Base-by-base conservation (phyloP, 2,797 vertebrate genomes). In the Cheracebus regulus region DNA sequence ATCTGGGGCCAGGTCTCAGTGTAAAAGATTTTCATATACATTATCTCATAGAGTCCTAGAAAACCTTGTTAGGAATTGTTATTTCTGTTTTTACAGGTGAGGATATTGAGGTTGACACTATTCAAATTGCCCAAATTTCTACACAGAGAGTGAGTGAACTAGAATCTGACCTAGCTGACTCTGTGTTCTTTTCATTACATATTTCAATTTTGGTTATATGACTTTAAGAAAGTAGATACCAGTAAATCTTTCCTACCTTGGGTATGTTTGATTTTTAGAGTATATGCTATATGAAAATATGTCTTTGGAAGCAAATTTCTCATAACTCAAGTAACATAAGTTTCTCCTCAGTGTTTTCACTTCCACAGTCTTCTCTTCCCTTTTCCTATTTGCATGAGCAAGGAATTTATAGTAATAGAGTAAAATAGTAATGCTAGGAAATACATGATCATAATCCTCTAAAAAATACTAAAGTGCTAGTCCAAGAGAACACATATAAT, bases 61-160 rank as follows among this genome's bases (percentile, higher is more conserved):
- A 44, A 95, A 30, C 7, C 8, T 33, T 87, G 12, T 76, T 57
- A 70, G 7, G 4, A 87, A 58, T 95, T 80, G 57, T 70, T 41
- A 79, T 67, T 92, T 93, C 33, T 36, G 57, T 93, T 96, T 93
- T 94, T 84, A 67, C 20, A 50, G 28, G 57, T 90, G 57, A 93
- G 8, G 58, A 55, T 67, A 84, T 52, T 70, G 36, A 94, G 48
- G 48, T n/a, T 90, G 52, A 61, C 19, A 90, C 36, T 95, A 70
- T 82, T 82, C 94, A 93, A 92, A 91, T 28, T 75, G 44, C 7
- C 17, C 33, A 89, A 52, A 13, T 94, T 90, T 96, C 50, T 73
- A 67, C 10, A 19, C 2, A 83, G 41, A 75, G 4, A 94, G 30
- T 61, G 30, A 87, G 48, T 82, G 26, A 97, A 94, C 22, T 78